A percentile compares a stretch with the other conserved stretches of the same genome.
These are phyloP conservation scores for Pelecanus crispus DNA, from an alignment of 2,113 vertebrate species.

Conservation along the genomic window DNA sequence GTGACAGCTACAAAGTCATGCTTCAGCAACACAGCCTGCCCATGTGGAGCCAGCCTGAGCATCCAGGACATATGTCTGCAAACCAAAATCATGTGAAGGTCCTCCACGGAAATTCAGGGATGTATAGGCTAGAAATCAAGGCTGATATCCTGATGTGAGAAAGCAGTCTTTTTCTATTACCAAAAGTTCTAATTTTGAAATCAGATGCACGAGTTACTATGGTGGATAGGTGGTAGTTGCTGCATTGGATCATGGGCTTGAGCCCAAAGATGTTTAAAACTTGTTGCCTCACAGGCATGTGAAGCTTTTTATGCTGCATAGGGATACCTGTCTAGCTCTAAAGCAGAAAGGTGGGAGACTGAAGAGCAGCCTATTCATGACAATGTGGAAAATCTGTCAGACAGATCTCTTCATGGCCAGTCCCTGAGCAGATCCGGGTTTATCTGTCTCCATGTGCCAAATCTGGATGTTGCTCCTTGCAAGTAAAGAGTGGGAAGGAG, in stretches of 20 bases:
- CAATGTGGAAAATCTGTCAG: not conserved
- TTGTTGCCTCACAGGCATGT: not conserved
- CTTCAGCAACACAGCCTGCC: not conserved
- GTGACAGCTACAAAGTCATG: not conserved
- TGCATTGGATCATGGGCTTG: not conserved
- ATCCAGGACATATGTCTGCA: not conserved
- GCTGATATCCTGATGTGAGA: not conserved
- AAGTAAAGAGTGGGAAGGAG: not conserved
- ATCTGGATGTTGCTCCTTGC: not conserved
- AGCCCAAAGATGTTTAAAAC: not conserved
- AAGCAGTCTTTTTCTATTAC: not conserved
- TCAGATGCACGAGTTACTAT: not conserved
- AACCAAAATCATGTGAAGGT: not conserved
- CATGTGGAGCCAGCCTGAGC: not conserved
- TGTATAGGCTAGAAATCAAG: not conserved
- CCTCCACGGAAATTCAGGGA: not conserved
- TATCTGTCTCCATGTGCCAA: not conserved
- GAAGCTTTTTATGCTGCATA: not conserved
- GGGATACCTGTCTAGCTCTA: not conserved
- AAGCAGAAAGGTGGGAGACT: not conserved
- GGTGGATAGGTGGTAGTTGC: not conserved
- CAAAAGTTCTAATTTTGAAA: not conserved
- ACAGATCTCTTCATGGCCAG: not conserved
- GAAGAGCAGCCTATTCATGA: not conserved
- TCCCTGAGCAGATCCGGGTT: not conserved